Base-by-base conservation (phyloP, 2,888 invertebrate genomes). In the Athalia cordata region DNA sequence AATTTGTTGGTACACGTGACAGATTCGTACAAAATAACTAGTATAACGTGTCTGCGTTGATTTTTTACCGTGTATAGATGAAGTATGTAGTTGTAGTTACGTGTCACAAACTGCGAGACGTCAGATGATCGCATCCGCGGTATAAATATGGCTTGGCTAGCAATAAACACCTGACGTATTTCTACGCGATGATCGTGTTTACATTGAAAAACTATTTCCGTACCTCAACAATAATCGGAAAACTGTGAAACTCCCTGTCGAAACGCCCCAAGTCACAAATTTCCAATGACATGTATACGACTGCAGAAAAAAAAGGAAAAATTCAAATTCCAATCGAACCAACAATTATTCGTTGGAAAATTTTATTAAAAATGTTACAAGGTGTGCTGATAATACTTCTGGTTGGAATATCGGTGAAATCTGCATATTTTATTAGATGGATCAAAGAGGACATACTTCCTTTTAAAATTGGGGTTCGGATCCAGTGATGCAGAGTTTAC, bases 81-180 rank as follows among this genome's bases (percentile, higher is more conserved):
- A 29, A n/a, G 7, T 0, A n/a, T n/a, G 4, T 55, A 11, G 29
- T 61, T 55, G 13, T 7, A 15, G 61, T 74, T 74, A 64, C 62
- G 62, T 75, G 13, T 62, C 45, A 6, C 15, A n/a, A 15, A 52
- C 5, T 47, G 7, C 47, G n/a, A 7, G 61, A 13, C 29, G 52
- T 64, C 59, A 59, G 49, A 62, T 64, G 75, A 75, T 64, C 62
- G 75, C 62, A 75, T 75, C 75, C 62, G 62, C 50, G 62, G 50
- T 75, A 75, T 75, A 75, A 75, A 75, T 75, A 75, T 62, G 64
- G 75, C 64, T 3, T 75, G 61, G 62, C 64, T 75, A 64, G 45
- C 64, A 75, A 75, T 75, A 75, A 75, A 75, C 64, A 75, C 50
- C 15, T 75, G 75, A 62, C 62, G 75, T 62, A 52, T 13, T 29